Evolutionary conservation across 1,140 invertebrate species (phyloP).

Genomic region (Parasteatoda tepidariorum): DNA sequence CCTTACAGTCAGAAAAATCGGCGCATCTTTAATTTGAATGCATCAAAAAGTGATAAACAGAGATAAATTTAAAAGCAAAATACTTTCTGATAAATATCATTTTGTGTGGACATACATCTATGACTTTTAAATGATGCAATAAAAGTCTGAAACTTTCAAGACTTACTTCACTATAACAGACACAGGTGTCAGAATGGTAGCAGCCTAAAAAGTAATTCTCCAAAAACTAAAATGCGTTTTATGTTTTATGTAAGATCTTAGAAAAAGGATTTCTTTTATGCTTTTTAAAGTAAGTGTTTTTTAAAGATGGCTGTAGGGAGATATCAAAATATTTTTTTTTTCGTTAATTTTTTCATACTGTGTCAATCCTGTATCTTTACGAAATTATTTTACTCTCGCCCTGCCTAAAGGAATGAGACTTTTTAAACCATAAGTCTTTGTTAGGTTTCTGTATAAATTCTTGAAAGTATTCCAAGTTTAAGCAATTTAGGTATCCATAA

Average conservation of each 20-base stretch:
- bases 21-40: too few relatives aligned
- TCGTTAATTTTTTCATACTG: conserved; percentile 15
- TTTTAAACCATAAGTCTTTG: neutral
- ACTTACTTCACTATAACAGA: conserved; percentile 19
- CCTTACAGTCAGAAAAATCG: too few relatives aligned
- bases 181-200: conserved; percentile 34
- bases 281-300: conserved; percentile 28
- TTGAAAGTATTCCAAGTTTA: neutral
- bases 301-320: conserved; percentile 31
- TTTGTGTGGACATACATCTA: too few relatives aligned
- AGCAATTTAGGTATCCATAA: neutral
- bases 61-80: neutral
- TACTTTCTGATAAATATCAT: too few relatives aligned
- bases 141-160: neutral
- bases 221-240: conserved; percentile 44
- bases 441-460: neutral
- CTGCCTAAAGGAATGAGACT: neutral
- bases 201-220: conserved; percentile 46
- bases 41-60: neutral
- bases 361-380: conserved; percentile 16
- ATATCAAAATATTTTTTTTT: conserved; percentile 9
- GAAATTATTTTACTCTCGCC: neutral
- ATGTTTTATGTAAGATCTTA: conserved; percentile 56
- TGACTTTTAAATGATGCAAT: too few relatives aligned
- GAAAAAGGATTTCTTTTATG: conserved; percentile 32